A percentile compares a stretch with the other conserved stretches of the same genome.
Conservation (phyloP, 2,113 vertebrate genomes). For the Merops nubicus region DNA sequence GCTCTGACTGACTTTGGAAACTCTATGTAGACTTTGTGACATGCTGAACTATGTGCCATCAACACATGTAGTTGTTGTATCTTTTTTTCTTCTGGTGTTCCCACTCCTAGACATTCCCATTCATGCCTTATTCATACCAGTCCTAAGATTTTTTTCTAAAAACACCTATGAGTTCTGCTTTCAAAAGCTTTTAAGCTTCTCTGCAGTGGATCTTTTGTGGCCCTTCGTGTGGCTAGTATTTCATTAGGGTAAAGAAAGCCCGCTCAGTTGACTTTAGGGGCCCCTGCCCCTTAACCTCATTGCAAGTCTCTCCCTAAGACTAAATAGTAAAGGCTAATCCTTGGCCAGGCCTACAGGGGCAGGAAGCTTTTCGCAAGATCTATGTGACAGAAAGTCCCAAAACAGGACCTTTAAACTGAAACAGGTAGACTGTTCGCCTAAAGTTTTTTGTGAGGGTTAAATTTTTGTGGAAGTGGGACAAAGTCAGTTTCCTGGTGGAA, state of each 20-base stretch:
- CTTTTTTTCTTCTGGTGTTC: background rate
- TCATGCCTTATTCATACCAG: background rate
- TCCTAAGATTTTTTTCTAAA: background rate
- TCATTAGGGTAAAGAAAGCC: background rate
- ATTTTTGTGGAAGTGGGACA: background rate
- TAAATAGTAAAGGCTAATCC: background rate
- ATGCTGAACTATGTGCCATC: background rate
- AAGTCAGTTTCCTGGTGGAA: background rate
- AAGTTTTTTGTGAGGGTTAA: background rate
- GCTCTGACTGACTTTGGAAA: background rate
- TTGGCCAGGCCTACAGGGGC: background rate
- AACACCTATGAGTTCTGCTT: background rate
- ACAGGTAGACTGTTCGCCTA: rapidly evolving
- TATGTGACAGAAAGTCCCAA: background rate
- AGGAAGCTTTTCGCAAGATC: background rate
- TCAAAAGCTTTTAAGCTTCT: background rate
- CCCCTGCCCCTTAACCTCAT: background rate
- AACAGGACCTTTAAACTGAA: background rate
- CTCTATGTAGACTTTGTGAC: background rate
- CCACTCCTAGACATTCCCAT: background rate
- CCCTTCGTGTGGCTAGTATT: background rate
- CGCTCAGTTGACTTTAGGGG: background rate
- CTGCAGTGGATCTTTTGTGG: background rate
- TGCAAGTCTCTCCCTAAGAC: background rate
- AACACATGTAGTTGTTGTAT: rapidly evolving